These are phyloP conservation scores for Andrena cerasifolii DNA, from an alignment of 1,140 invertebrate species.

Conservation along the genomic window DNA sequence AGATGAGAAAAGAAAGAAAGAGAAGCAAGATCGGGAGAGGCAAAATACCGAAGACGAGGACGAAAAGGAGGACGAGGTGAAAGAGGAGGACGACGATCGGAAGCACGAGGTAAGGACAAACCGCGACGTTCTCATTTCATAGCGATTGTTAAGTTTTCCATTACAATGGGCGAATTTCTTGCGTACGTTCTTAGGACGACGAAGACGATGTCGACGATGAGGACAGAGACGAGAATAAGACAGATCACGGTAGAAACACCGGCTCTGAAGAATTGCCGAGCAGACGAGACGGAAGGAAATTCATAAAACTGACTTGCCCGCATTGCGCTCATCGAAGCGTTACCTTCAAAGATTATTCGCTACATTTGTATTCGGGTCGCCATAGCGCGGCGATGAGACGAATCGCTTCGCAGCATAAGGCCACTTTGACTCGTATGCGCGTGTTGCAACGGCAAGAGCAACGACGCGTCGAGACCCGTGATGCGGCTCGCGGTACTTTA, in stretches of 20 bases:
- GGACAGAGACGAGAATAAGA: conserved; percentile 79
- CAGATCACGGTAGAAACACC: conserved; percentile 70
- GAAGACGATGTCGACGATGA: conserved; percentile 81
- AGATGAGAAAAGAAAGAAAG: conserved; percentile 78
- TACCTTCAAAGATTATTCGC: conserved; percentile 88
- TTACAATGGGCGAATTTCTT: neutral
- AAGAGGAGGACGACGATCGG: conserved; percentile 76
- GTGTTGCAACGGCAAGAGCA: conserved; percentile 88
- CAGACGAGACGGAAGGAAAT: conserved; percentile 80
- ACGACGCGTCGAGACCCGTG: conserved; percentile 86
- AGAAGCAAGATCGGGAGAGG: conserved; percentile 73
- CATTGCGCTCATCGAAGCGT: conserved; percentile 88
- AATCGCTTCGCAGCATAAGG: conserved; percentile 87
- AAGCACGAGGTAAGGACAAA: conserved; percentile 71
- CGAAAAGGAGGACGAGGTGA: conserved; percentile 79
- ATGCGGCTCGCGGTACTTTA: conserved; percentile 86
- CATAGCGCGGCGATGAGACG: conserved; percentile 88
- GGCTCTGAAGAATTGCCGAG: conserved; percentile 77
- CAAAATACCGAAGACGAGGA: conserved; percentile 79
- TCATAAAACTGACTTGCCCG: conserved; percentile 88
- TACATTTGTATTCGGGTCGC: conserved; percentile 87
- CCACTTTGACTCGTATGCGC: conserved; percentile 88
- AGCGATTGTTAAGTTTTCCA: conserved; percentile 12
- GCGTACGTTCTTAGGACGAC: conserved; percentile 49
- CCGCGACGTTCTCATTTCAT: too few species aligned